Evolutionary conservation across 2,888 invertebrate species (phyloP).

Genomic region (Isoperla grammatica): DNA sequence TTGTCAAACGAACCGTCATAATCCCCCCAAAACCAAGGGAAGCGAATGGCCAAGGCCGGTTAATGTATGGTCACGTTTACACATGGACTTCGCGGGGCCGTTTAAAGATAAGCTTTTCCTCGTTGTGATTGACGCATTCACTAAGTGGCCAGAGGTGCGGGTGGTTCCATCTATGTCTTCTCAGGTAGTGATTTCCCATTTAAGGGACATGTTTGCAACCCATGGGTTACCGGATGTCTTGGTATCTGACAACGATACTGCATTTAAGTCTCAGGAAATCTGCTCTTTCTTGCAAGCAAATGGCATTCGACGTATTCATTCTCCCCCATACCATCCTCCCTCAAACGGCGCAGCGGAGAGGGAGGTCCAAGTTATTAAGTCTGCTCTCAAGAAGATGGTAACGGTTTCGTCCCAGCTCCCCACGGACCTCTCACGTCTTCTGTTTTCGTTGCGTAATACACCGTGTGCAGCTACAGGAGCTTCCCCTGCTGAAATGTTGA

Average conservation of each 20-base stretch:
- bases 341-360: constrained; percentile 15
- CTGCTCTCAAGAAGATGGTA: too few species aligned
- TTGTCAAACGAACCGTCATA: not conserved
- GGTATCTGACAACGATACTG: constrained; percentile 18
- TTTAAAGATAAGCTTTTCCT: not conserved
- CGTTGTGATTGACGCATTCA: constrained; percentile 2
- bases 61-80: not conserved
- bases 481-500: too few species aligned
- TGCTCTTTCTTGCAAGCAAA: not conserved
- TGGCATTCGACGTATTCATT: not conserved
- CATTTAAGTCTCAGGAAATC: constrained; percentile 14
- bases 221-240: constrained; percentile 11
- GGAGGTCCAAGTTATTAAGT: too few species aligned
- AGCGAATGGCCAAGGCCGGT: not conserved
- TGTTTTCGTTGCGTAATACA: too few species aligned
- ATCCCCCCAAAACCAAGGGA: not conserved
- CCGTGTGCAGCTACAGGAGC: too few species aligned
- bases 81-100: constrained; percentile 17
- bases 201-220: not conserved
- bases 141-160: constrained; percentile 16
- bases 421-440: too few species aligned
- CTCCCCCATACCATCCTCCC: constrained; percentile 12
- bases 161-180: not conserved
- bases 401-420: too few species aligned
- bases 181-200: not conserved